Percentiles rank a stretch among this genome's conserved stretches.
Evolutionary conservation across 2,113 vertebrate species (phyloP).

Genomic region (Casuarius casuarius): DNA sequence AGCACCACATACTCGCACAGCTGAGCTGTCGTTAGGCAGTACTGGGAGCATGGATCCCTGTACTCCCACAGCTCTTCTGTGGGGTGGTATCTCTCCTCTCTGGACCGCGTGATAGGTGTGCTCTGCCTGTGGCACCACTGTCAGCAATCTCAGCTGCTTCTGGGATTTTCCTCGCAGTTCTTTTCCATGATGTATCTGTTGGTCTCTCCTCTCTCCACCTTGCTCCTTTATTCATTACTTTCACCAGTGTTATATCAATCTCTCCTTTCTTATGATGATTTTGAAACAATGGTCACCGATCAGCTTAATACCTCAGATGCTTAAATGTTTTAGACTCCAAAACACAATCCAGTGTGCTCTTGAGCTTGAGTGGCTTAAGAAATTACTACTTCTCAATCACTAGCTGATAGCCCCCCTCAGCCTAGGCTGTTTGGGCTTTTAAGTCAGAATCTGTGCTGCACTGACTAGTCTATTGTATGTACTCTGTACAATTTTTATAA

Average conservation of each 20-base stretch:
- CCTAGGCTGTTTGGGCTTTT: background rate
- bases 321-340: background rate
- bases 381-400: background rate
- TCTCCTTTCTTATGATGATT: background rate
- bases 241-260: background rate
- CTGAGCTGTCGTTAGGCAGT: background rate
- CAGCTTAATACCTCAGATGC: background rate
- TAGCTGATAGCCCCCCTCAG: background rate
- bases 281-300: background rate
- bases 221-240: background rate
- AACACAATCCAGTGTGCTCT: background rate
- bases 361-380: background rate
- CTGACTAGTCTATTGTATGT: accelerated
- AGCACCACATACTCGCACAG: background rate
- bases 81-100: accelerated
- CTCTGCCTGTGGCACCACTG: accelerated
- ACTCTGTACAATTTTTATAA: background rate
- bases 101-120: background rate
- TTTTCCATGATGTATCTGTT: background rate
- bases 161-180: background rate
- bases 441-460: background rate
- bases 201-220: background rate
- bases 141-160: background rate
- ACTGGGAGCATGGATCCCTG: background rate
- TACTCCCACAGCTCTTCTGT: background rate